Evolutionary conservation across 1,140 invertebrate species (phyloP).

Genomic region (Odontomachus brunneus): DNA sequence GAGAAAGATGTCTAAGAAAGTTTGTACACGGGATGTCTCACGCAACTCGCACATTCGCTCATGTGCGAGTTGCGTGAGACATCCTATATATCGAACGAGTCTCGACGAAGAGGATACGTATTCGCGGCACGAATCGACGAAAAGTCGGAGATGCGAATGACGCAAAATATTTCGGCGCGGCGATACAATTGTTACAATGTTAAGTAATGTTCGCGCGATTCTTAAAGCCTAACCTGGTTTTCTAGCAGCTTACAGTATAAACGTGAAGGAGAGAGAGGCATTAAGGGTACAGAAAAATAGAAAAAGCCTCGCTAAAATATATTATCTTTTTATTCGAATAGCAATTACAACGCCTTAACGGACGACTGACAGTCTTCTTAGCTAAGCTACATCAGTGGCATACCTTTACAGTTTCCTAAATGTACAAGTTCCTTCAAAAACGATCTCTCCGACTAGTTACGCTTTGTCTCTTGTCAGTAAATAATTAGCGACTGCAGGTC

Average conservation of each 20-base stretch:
- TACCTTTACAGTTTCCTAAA: conserved; percentile 59
- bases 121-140: background rate
- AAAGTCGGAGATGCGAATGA: background rate
- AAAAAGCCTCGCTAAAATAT: conserved; percentile 77
- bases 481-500: conserved; percentile 40
- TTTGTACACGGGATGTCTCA: no score
- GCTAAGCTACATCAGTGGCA: conserved; percentile 68
- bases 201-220: background rate
- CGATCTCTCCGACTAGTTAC: conserved; percentile 60
- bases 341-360: conserved; percentile 77
- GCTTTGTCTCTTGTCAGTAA: conserved; percentile 35
- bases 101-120: background rate
- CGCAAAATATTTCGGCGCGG: background rate
- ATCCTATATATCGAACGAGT: no score
- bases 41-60: no score
- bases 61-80: no score
- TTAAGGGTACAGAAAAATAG: conserved; percentile 73
- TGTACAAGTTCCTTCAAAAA: conserved; percentile 61
- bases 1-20: background rate
- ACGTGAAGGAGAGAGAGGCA: conserved; percentile 65
- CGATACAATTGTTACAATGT: background rate
- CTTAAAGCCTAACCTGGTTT: conserved; percentile 33
- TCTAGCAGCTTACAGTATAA: conserved; percentile 13
- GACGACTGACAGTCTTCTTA: conserved; percentile 69
- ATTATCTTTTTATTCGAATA: conserved; percentile 78